phyloP scores from a whole-genome alignment of 2,113 vertebrate genomes.

The Puffinus mauretanicus region DNA sequence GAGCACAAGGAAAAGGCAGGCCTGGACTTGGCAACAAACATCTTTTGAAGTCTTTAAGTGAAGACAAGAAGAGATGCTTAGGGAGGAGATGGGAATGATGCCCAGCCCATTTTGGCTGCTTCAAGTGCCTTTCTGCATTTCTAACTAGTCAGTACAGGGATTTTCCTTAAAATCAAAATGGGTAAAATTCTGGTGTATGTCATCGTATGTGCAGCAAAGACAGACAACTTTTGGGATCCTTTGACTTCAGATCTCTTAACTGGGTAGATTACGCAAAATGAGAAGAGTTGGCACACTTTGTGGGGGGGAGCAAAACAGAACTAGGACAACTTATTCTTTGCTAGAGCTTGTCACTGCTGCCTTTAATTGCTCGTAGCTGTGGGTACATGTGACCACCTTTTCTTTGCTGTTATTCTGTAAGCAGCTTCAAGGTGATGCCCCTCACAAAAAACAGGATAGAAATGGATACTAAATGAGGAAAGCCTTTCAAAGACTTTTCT shows the following conservation, averaged over 20 bases:
- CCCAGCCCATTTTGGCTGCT: background rate
- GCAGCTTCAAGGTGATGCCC: background rate
- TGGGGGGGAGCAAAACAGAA: background rate
- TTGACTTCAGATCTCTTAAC: background rate
- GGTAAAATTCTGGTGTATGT: background rate
- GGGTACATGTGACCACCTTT: background rate
- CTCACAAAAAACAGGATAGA: background rate
- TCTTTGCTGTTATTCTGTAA: background rate
- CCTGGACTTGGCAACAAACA: background rate
- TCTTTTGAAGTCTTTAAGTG: background rate
- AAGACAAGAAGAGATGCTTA: background rate
- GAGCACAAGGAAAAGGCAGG: background rate
- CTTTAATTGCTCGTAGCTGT: background rate
- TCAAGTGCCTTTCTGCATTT: background rate
- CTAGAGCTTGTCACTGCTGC: background rate
- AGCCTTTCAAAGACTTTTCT: background rate
- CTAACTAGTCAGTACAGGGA: background rate
- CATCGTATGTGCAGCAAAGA: background rate
- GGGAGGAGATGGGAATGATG: background rate
- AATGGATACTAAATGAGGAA: background rate
- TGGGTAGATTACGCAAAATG: background rate
- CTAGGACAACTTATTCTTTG: background rate
- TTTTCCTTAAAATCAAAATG: background rate
- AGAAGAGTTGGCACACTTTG: background rate
- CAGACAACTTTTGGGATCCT: background rate